Percentiles rank a stretch among this genome's conserved stretches.
Evolutionary conservation across 1,140 invertebrate genomes (phyloP).

Genomic region (Metopolophium dirhodum): DNA sequence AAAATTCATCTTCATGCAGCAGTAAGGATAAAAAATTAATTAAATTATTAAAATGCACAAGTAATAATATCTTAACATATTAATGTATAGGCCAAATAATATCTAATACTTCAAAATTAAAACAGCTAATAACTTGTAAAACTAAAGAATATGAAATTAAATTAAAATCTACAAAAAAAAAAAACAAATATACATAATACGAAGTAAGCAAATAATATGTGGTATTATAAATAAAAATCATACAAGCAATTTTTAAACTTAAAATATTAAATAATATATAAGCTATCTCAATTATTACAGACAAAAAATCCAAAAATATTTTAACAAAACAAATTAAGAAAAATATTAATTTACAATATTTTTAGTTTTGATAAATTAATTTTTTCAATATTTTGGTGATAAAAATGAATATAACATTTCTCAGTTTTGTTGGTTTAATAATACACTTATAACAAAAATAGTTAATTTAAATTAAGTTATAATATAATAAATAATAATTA

Average conservation of each 20-base stretch:
- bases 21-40: slow-evolving; percentile 42
- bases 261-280: background rate
- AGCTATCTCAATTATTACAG: background rate
- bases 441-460: background rate
- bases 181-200: background rate
- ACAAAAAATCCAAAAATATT: slow-evolving; percentile 3
- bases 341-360: background rate
- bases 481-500: slow-evolving; percentile 5
- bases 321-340: background rate
- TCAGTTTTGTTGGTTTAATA: background rate
- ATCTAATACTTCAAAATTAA: background rate
- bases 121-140: slow-evolving; percentile 7
- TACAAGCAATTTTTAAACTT: background rate
- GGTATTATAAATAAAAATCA: slow-evolving; percentile 15
- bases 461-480: background rate
- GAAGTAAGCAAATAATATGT: slow-evolving; percentile 12
- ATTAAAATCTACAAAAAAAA: background rate
- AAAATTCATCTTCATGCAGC: slow-evolving; percentile 56
- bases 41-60: slow-evolving; percentile 50
- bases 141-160: background rate
- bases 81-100: slow-evolving; percentile 42
- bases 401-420: background rate
- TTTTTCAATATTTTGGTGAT: background rate
- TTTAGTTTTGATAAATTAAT: background rate
- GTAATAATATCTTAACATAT: slow-evolving; percentile 34